These are phyloP conservation scores for Scomber scombrus DNA, from an alignment of 2,113 vertebrate genomes.

Conservation along the genomic window DNA sequence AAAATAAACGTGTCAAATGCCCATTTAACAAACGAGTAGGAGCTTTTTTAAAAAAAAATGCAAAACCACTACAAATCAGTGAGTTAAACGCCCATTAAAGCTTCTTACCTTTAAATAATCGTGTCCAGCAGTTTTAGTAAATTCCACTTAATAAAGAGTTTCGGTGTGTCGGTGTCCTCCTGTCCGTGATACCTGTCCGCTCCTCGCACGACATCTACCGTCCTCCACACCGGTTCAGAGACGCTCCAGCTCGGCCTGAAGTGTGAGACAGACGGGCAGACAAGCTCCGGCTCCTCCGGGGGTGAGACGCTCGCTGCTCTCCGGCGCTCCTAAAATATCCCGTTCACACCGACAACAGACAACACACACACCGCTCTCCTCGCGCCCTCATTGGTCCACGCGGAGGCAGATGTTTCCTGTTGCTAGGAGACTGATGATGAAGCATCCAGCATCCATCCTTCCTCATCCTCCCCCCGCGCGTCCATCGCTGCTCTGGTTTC, in stretches of 20 bases:
- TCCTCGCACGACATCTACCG: conserved; percentile 47
- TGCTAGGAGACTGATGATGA: conserved; percentile 91
- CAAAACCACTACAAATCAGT: background rate
- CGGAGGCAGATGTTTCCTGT: conserved; percentile 92
- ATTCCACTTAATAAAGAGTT: conserved; percentile 4
- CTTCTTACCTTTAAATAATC: conserved; percentile 30
- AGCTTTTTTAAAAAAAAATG: background rate
- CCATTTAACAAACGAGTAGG: background rate
- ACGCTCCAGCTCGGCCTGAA: conserved; percentile 49
- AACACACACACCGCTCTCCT: conserved; percentile 77
- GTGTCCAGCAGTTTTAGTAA: conserved; percentile 6
- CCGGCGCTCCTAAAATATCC: conserved; percentile 77
- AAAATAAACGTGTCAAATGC: background rate
- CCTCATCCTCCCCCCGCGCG: background rate
- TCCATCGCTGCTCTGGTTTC: background rate
- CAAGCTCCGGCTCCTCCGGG: conserved; percentile 32
- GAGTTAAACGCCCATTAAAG: background rate
- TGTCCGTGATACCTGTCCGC: background rate
- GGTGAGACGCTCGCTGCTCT: conserved; percentile 47
- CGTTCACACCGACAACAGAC: conserved; percentile 65
- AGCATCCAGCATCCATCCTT: conserved; percentile 61
- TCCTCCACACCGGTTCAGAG: conserved; percentile 30
- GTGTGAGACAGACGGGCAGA: background rate
- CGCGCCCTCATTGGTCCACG: conserved; percentile 89
- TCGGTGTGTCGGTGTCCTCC: background rate